Conservation (phyloP, 2,113 vertebrate genomes). For the Nibea albiflora region DNA sequence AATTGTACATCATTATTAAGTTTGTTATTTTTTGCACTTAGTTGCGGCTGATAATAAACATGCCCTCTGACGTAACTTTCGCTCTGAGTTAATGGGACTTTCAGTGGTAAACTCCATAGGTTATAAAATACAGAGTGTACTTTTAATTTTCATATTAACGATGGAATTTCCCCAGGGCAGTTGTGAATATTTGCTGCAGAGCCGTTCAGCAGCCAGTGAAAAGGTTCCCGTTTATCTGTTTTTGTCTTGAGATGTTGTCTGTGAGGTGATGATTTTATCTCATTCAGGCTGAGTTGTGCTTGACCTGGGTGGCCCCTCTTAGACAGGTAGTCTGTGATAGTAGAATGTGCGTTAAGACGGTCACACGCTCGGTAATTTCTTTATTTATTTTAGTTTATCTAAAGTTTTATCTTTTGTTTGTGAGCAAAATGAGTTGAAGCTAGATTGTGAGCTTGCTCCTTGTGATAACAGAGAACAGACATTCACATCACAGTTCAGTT, state of each 20-base stretch:
- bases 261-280: slow-evolving; percentile 58
- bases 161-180: slow-evolving; percentile 67
- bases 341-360: not conserved
- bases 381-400: no score
- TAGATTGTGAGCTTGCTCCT: not conserved
- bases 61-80: slow-evolving; percentile 42
- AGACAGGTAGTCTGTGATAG: slow-evolving; percentile 23
- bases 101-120: slow-evolving; percentile 58
- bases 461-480: not conserved
- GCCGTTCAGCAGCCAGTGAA: slow-evolving; percentile 16
- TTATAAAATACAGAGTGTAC: slow-evolving; percentile 26
- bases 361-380: slow-evolving; percentile 2
- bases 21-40: not conserved
- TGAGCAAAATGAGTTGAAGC: not conserved
- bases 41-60: not conserved
- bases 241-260: slow-evolving; percentile 57
- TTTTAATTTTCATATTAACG: slow-evolving; percentile 49
- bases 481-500: not conserved
- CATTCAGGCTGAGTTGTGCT: slow-evolving; percentile 34
- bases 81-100: slow-evolving; percentile 58
- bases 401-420: not conserved
- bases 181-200: slow-evolving; percentile 16
- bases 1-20: not conserved
- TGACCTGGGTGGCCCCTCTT: slow-evolving; percentile 58
- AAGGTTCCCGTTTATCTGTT: slow-evolving; percentile 37